Base-by-base conservation (phyloP, 2,888 invertebrate species). In the Trissolcus japonicus region DNA sequence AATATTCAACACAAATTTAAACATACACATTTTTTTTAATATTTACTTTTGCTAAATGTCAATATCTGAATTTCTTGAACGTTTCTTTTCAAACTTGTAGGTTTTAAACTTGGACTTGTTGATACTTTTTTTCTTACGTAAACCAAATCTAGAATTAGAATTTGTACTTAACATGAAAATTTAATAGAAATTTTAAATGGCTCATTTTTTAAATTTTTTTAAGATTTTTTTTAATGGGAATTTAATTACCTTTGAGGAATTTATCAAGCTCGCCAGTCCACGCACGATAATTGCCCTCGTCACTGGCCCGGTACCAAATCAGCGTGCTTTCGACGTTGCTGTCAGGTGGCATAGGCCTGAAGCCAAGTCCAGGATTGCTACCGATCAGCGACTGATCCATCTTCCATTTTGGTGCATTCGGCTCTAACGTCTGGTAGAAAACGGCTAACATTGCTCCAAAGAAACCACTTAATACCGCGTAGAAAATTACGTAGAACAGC, bases 401-500 rank as follows among this genome's bases (percentile, higher is more conserved):
- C 90, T 95, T 95, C 96, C 96, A 98, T 89, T 97, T 97, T 16
- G 98, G 98, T 89, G 92, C 93, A 86, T 94, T 93, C 82, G 91
- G 89, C 87, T 96, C 95, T 90, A 98, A 91, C 62, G 98, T 98
- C 91, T 95, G 95, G 90, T 96, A 96, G 92, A 99, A 99, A 86
- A 98, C 94, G 83, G 96, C 94, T 91, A 98, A 91, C 94, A 98
- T 94, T 80, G 96, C 96, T 80, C 96, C 94, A 91, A 98, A 99
- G 93, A 98, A 99, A 66, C 95, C 97, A 86, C 95, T 93, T 89
- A 99, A 93, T 85, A 93, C 94, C 81, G 95, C 93, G 91, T 98
- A 99, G 93, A 98, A 99, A 90, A 98, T 93, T 83, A 98, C 90
- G 92, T 99, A 99, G 92, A 99, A 99, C 82, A 98, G 90, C 83